Evolutionary conservation across 2,797 vertebrate species (phyloP), one percentile per base, ranked within the genome.

Genomic region (Saxicola maurus): DNA sequence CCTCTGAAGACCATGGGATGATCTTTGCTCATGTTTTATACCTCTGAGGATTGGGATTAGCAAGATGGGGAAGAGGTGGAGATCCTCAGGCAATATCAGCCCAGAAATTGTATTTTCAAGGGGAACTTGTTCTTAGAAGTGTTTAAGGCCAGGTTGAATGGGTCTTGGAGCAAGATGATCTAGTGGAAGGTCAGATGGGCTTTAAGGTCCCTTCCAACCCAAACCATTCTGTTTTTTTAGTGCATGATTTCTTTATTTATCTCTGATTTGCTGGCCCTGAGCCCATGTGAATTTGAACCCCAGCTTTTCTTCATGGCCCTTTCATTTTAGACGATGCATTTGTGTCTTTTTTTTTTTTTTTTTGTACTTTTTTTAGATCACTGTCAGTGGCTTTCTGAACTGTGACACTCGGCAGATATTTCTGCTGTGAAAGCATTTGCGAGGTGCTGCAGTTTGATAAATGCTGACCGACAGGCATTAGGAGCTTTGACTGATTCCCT

Each of bases 321-420:
- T n/a, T 89, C 10, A 0, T 78, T 89, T 49, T 56, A 74, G 53
- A 51, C 0, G 5, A 57, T 8, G 3, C 53, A 11, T 67, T 92
- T 66, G 17, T 53, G 31, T 28, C 13, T 55, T 18, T 17, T n/a
- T 52, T 53, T 53, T 57, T 71, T 53, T 53, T 53, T 55, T 55
- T 33, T 17, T 33, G 68, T 68, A 89, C 92, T 82, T 88, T 49
- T 82, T 94, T 92, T 88, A 80, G 88, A 30, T 86, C 51, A 42
- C 16, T 9, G 13, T 75, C 68, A 30, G 75, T 88, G 86, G 51
- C 88, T 90, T 92, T 93, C 67, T 88, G 86, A 87, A 87, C 91
- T 86, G 75, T 93, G 91, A 45, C 90, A 82, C 88, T 93, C 59
- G 57, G 81, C 95, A 95, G 90, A 95, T 93, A 95, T 92, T 95